Base-by-base conservation (phyloP, 2,113 vertebrate genomes). In the Apodemus speciosus region DNA sequence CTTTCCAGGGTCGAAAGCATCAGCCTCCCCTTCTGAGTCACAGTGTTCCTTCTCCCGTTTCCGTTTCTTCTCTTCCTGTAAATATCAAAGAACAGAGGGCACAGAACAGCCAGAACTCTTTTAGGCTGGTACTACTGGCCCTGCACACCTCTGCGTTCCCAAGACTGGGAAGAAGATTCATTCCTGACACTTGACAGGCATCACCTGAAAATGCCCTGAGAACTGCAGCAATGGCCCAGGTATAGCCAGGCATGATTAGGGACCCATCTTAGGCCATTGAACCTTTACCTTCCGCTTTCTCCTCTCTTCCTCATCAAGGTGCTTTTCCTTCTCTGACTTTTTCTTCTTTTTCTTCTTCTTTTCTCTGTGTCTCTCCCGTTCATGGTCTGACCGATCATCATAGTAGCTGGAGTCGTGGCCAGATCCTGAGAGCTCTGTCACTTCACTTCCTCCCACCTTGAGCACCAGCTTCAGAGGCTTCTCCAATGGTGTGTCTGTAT, bases 311-410 rank as follows among this genome's bases (percentile, higher is more conserved):
- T 99, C 99, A 76, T 99, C 99, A 23, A 99, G 96, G 81, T 99
- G 99, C 66, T 99, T 99, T 53, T 99, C 99, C 86, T 99, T 99
- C 87, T 99, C 99, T 0, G 99, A 98, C 85, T 99, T 99, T 38
- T 99, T 99, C 91, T 99, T 99, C 93, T 99, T 99, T 23, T 99
- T 99, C 90, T 99, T 99, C 95, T 99, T 99, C 75, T 99, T 99
- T 30, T 99, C 99, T 95, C 98, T 99, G 97, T 99, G 99, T 1
- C 99, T 98, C 89, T 99, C 99, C 56, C 99, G 98, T 92, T 99
- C 99, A 0, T 99, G 99, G 97, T 99, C 99, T 11, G 99, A 99
- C 86, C 99, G 97, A 92, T 99, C 99, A 25, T 99, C 99, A 0
- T 99, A 99, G 97, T 99, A 99, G 93, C 99, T 99, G 76, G 99